These are phyloP conservation scores for Galleria mellonella DNA, from an alignment of 1,140 invertebrate species.

Conservation along the genomic window DNA sequence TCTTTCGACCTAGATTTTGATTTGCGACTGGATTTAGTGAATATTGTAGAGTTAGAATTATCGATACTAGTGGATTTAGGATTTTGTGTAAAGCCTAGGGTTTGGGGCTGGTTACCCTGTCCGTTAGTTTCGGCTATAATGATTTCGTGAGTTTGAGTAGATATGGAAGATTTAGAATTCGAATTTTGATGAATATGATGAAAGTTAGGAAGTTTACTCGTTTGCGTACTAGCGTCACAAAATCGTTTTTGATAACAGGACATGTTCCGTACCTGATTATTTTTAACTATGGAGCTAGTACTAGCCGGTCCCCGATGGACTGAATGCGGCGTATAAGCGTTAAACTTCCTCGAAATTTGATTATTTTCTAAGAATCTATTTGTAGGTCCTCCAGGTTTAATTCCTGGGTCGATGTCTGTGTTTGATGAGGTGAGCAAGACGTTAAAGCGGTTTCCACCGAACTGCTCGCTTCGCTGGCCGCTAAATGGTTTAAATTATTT, in stretches of 20 bases:
- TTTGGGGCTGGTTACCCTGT: constrained; percentile 7
- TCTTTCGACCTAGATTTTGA: not conserved
- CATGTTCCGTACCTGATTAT: too few relatives aligned
- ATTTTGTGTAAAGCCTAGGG: not conserved
- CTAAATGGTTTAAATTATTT: constrained; percentile 12
- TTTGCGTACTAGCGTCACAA: constrained; percentile 2
- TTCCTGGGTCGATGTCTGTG: too few relatives aligned
- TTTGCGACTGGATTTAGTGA: not conserved
- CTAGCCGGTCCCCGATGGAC: constrained; percentile 7
- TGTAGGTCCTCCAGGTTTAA: too few relatives aligned
- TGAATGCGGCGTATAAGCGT: not conserved
- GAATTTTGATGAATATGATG: not conserved
- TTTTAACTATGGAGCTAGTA: too few relatives aligned
- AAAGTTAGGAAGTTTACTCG: not conserved
- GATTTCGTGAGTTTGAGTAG: constrained; percentile 1
- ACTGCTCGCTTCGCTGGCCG: constrained; percentile 6
- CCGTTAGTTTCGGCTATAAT: not conserved
- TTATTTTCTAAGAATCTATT: not conserved
- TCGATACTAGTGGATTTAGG: too few relatives aligned
- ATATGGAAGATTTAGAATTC: constrained; percentile 1
- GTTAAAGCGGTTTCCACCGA: constrained; percentile 1
- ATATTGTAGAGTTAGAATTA: not conserved
- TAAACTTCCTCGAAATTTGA: not conserved
- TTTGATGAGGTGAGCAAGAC: too few relatives aligned
- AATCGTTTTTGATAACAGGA: not conserved